Evolutionary conservation across 2,113 vertebrate genomes (phyloP).

Genomic region (Clupea harengus): DNA sequence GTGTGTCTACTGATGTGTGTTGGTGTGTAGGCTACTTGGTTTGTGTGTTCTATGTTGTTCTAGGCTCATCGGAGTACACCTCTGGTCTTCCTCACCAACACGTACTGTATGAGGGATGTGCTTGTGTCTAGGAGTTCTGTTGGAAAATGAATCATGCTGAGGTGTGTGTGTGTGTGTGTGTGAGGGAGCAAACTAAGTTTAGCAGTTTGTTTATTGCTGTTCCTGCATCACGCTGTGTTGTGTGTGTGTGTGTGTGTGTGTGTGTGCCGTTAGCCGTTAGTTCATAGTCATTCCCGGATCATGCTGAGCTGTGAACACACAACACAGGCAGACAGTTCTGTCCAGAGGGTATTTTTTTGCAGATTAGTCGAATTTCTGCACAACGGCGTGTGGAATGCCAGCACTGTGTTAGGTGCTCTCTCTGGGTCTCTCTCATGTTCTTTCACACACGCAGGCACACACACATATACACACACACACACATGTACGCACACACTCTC

Average conservation of each 20-base stretch:
- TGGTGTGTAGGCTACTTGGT: neutral
- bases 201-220: too few relatives aligned
- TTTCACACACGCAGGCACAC: neutral
- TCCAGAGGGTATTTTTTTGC: neutral
- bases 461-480: neutral
- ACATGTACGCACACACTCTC: neutral
- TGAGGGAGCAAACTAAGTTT: conserved; percentile 8
- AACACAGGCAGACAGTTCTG: conserved; percentile 2
- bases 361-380: neutral
- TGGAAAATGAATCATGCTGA: neutral
- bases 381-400: neutral
- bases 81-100: neutral
- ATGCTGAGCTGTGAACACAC: conserved; percentile 3
- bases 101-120: neutral
- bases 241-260: neutral
- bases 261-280: neutral
- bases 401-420: neutral
- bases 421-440: neutral
- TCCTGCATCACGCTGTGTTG: neutral
- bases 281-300: neutral
- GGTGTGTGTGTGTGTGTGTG: conserved; percentile 2
- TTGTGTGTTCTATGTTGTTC: neutral
- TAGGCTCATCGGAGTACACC: neutral
- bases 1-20: neutral
- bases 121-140: neutral